Conservation (phyloP, 1,140 invertebrate species). For the Ladona fulva region DNA sequence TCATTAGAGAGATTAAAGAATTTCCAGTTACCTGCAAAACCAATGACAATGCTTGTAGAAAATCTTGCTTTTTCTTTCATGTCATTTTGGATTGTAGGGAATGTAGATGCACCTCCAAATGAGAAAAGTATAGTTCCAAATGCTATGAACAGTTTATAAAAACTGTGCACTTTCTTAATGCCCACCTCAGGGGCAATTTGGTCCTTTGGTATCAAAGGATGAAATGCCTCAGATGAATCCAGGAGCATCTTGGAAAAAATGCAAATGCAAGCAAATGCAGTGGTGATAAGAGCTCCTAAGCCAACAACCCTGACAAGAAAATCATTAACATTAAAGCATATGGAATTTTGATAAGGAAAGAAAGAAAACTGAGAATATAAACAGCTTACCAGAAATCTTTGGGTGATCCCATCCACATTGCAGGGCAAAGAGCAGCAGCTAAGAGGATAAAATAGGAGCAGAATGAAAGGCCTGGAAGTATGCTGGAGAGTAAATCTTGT, state of each 20-base stretch:
- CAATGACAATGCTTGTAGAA: slow-evolving; percentile 40
- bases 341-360: background rate
- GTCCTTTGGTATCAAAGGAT: slow-evolving; percentile 31
- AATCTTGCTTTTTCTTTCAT: slow-evolving; percentile 50
- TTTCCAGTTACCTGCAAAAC: slow-evolving; percentile 42
- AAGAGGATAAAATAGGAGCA: slow-evolving; percentile 58
- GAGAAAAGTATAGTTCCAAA: slow-evolving; percentile 56
- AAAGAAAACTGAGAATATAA: background rate
- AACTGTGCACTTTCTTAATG: slow-evolving; percentile 24
- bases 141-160: slow-evolving; percentile 46
- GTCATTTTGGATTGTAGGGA: slow-evolving; percentile 62
- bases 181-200: slow-evolving; percentile 29
- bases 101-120: slow-evolving; percentile 56
- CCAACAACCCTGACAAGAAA: slow-evolving; percentile 38
- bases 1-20: background rate
- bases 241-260: slow-evolving; percentile 48
- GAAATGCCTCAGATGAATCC: slow-evolving; percentile 32
- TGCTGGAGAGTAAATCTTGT: slow-evolving; percentile 41
- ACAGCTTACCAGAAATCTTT: slow-evolving; percentile 58
- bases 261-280: slow-evolving; percentile 45
- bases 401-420: slow-evolving; percentile 60
- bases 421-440: slow-evolving; percentile 46
- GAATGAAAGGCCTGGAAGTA: slow-evolving; percentile 37
- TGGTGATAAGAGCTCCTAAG: slow-evolving; percentile 46
- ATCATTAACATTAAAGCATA: background rate